A percentile compares a stretch with the other conserved stretches of the same genome.
Conservation (phyloP, 2,113 vertebrate species). For the Sphaerodactylus townsendi region DNA sequence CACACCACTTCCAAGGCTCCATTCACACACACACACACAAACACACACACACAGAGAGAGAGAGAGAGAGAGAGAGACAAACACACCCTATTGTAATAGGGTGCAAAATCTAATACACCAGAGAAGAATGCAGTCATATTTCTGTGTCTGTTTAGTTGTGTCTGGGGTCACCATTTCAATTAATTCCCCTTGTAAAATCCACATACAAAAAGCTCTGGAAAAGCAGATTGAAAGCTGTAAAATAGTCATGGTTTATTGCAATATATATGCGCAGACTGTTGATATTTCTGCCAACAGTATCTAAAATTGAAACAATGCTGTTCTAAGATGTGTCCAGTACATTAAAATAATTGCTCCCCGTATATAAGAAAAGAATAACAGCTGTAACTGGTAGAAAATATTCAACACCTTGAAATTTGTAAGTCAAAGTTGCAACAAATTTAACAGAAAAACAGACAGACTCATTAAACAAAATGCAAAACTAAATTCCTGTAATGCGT, state of each 20-base stretch:
- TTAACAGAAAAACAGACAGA: slow-evolving; percentile 27
- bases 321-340: slow-evolving; percentile 8
- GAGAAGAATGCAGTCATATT: background rate
- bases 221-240: background rate
- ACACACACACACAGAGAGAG: too few relatives aligned
- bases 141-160: background rate
- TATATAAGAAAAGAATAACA: background rate
- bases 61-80: too few relatives aligned
- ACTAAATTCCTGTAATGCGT: background rate
- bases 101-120: background rate
- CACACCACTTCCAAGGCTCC: too few relatives aligned
- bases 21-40: too few relatives aligned
- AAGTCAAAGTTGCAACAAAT: slow-evolving; percentile 26
- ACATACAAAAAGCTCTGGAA: background rate
- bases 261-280: background rate
- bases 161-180: background rate
- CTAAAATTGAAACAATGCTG: slow-evolving; percentile 30
- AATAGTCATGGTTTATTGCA: slow-evolving; percentile 27
- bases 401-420: too few relatives aligned
- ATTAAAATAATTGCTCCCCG: slow-evolving; percentile 18
- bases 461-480: slow-evolving; percentile 30
- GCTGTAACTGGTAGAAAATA: slow-evolving; percentile 31
- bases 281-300: slow-evolving; percentile 21
- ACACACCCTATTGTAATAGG: background rate
- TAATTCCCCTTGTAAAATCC: slow-evolving; percentile 14